phyloP scores from a whole-genome alignment of 2,888 invertebrate species.

The Leucoma salicis region DNA sequence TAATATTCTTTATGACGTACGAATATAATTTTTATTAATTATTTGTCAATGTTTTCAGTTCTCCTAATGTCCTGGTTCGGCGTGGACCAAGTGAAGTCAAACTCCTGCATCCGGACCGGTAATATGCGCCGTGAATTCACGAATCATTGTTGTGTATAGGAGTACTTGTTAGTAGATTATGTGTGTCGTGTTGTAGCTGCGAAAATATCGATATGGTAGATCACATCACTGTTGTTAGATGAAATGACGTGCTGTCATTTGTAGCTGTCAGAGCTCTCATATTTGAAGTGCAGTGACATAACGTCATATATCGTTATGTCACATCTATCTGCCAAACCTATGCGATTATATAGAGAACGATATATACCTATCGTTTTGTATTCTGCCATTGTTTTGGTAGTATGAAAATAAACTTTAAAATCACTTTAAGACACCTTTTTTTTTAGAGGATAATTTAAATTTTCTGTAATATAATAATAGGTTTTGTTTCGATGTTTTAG shows the following conservation, averaged over 20 bases:
- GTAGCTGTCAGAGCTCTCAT: not conserved
- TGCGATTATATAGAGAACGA: too few species aligned
- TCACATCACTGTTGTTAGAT: not conserved
- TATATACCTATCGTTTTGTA: too few species aligned
- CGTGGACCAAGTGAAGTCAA: constrained; percentile 74
- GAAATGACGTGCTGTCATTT: not conserved
- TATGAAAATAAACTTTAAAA: too few species aligned
- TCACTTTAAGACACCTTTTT: too few species aligned
- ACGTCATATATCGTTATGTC: too few species aligned
- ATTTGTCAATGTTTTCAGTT: constrained; percentile 56
- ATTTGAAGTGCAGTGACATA: not conserved
- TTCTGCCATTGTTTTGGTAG: too few species aligned
- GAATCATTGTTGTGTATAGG: constrained; percentile 37
- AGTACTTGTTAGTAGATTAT: constrained; percentile 42
- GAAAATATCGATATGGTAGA: constrained; percentile 33
- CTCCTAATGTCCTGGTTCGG: constrained; percentile 81
- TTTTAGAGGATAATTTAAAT: too few species aligned
- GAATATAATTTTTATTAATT: not conserved
- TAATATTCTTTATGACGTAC: too few species aligned
- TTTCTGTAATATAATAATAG: too few species aligned
- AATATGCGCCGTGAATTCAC: constrained; percentile 43
- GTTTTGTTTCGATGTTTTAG: too few species aligned
- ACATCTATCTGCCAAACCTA: too few species aligned
- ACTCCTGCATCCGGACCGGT: constrained; percentile 79
- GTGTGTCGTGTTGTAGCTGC: constrained; percentile 42